These are phyloP conservation scores for Tenthredo scrophulariae DNA, from an alignment of 2,888 invertebrate species.

Conservation along the genomic window DNA sequence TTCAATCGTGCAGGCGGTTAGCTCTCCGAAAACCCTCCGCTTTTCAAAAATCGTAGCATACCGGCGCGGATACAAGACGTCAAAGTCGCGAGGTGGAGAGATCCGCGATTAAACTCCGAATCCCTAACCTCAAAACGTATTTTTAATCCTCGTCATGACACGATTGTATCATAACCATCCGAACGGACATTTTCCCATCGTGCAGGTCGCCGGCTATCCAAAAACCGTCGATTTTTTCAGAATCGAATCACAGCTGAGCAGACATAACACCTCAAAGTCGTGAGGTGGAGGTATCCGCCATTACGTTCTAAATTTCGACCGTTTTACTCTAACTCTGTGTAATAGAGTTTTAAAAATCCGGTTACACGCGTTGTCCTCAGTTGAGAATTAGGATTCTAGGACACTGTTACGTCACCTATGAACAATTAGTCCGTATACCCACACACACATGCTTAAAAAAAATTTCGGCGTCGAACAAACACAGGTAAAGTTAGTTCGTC, in stretches of 20 bases:
- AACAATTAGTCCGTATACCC: not conserved
- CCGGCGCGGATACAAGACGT: not conserved
- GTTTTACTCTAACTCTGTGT: not conserved
- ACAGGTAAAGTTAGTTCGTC: not conserved
- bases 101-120: not conserved
- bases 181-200: not conserved
- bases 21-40: not conserved
- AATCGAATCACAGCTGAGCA: not conserved
- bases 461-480: slow-evolving; percentile 55
- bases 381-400: slow-evolving; percentile 60
- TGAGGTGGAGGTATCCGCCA: not conserved
- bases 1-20: not conserved
- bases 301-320: not conserved
- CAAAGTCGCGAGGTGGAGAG: not conserved
- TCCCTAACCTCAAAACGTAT: not conserved
- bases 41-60: not conserved
- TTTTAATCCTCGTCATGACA: not conserved
- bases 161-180: not conserved
- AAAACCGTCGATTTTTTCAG: not conserved
- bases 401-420: slow-evolving; percentile 30
- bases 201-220: not conserved
- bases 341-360: not conserved
- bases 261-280: not conserved
- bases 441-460: not conserved
- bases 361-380: not conserved